These are phyloP conservation scores for Dorcus hopei DNA, from an alignment of 2,888 invertebrate species.

Conservation along the genomic window DNA sequence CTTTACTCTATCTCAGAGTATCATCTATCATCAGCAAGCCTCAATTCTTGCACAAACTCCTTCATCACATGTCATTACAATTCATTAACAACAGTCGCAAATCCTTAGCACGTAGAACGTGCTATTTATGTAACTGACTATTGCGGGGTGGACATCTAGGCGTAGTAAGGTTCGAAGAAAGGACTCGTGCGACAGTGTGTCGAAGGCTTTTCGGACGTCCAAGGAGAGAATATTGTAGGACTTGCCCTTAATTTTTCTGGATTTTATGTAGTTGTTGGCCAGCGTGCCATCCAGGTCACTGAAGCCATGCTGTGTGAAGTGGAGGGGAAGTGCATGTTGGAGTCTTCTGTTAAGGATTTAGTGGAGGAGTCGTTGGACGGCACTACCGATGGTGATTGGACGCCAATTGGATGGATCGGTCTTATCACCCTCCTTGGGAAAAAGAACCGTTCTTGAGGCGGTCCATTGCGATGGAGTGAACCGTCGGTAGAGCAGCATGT, in stretches of 20 bases:
- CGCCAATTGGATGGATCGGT: constrained; percentile 27
- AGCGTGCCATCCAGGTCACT: constrained; percentile 40
- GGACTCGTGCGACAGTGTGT: constrained; percentile 30
- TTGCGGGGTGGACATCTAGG: constrained; percentile 33
- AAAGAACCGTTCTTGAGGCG: constrained; percentile 14
- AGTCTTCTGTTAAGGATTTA: constrained; percentile 24
- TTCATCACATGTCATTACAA: too few species aligned
- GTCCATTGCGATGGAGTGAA: constrained; percentile 1
- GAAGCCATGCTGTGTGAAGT: constrained; percentile 34
- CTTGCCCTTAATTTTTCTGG: constrained; percentile 29
- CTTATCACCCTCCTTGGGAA: constrained; percentile 25
- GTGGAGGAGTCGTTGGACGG: constrained; percentile 30
- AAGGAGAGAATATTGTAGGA: constrained; percentile 40
- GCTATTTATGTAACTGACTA: constrained; percentile 33
- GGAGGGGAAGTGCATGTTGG: constrained; percentile 1
- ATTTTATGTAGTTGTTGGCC: constrained; percentile 32
- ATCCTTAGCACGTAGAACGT: constrained; percentile 30
- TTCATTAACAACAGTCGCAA: too few species aligned
- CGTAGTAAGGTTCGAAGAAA: constrained; percentile 18
- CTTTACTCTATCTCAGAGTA: too few species aligned
- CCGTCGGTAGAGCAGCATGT: constrained; percentile 9
- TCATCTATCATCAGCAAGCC: too few species aligned
- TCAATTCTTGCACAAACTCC: too few species aligned
- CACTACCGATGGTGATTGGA: constrained; percentile 33
- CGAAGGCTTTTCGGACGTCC: constrained; percentile 47